Evolutionary conservation across 2,113 vertebrate species (phyloP).

Genomic region (Lagopus leucura): DNA sequence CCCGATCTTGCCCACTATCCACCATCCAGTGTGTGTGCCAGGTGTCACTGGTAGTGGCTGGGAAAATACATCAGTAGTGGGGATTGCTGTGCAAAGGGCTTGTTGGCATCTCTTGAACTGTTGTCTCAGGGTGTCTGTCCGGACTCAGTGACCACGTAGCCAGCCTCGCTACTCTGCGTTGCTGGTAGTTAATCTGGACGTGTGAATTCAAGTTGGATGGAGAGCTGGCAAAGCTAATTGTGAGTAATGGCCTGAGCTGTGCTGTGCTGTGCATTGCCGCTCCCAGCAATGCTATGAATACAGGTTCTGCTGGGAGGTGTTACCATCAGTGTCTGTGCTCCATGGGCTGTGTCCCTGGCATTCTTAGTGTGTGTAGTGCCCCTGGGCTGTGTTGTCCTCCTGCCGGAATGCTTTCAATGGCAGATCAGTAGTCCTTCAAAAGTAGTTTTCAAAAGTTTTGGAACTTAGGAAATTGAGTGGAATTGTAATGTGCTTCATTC

Average conservation of each 20-base stretch:
- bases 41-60: neutral
- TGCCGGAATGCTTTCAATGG: fast-evolving
- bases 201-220: neutral
- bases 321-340: neutral
- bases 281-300: neutral
- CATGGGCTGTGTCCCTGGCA: neutral
- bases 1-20: neutral
- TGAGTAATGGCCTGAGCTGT: neutral
- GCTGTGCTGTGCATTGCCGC: neutral
- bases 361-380: neutral
- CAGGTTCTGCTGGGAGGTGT: neutral
- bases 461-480: neutral
- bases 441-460: neutral
- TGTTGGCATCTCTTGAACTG: neutral
- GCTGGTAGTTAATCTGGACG: neutral
- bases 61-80: fast-evolving
- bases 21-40: too few relatives aligned
- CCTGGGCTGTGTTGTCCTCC: neutral
- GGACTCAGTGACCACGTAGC: fast-evolving
- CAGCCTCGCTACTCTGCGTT: neutral
- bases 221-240: neutral
- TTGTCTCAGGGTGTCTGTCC: neutral
- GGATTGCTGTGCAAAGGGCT: neutral
- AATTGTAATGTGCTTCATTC: neutral
- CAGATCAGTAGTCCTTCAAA: neutral